Evolutionary conservation across 1,140 invertebrate species (phyloP), one percentile per base, ranked within the genome.

Genomic region (Drosophila saltans): DNA sequence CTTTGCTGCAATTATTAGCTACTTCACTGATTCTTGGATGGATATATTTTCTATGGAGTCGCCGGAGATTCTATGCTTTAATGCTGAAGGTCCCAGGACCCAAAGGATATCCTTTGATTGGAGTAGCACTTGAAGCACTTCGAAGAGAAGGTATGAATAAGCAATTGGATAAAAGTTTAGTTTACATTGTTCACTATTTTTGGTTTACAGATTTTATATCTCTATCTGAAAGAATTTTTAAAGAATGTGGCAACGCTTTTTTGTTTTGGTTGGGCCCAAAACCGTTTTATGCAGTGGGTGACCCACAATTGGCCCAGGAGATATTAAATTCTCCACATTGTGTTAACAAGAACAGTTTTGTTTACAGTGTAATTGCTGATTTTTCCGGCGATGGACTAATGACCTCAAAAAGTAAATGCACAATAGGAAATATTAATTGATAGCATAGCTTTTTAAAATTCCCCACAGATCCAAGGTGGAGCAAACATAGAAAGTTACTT

Each of bases 1-100:
- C 69, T 16, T 43, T 66, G 3, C 10, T 64, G 21, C 4, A 30
- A 3, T 36, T 73, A 7, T 64, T 48, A 7, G 16, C 69, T 4
- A 9, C 10, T 2, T 48, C 63, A 6, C 11, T 39, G 1, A 3
- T 80, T 10, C 30, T 79, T 8, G 8, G 64, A 5, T 91, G 82
- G 78, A 56, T 85, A 2, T 81, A 80, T 30, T 63, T 85, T 10
- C 24, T 91, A 6, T 91, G 89, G 90, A 81, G 63, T 28, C 81
- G 90, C 0, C 73, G 90, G 10, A 74, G 75, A 41, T 78, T 69
- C 11, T 91, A 91, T 61, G 6, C 26, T 6, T 21, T 90, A n/a
- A 76, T 74, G 21, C 24, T 67, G 0, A 69, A 85, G 73, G 10
- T 91, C 2, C 73, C 83, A 1, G 90, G 90, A 26, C 79, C 81